Conservation (phyloP, 2,113 vertebrate species). For the Chloroceryle aenea region DNA sequence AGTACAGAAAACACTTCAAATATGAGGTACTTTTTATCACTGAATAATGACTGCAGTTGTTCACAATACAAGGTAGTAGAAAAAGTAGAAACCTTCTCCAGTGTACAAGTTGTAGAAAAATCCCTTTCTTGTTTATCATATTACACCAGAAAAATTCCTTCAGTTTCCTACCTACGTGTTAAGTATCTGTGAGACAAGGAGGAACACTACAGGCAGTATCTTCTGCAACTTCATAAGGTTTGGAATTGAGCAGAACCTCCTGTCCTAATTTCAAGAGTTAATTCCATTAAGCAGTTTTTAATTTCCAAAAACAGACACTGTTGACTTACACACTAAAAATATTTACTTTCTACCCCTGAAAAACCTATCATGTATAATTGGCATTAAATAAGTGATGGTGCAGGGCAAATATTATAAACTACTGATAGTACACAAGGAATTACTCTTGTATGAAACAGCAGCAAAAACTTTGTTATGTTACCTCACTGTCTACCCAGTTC, state of each 20-base stretch:
- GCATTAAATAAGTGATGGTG: not conserved
- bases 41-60: not conserved
- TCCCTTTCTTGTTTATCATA: not conserved
- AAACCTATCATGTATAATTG: not conserved
- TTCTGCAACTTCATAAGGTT: not conserved
- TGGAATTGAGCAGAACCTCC: not conserved
- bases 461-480: not conserved
- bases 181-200: not conserved
- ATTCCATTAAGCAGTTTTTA: not conserved
- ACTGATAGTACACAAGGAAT: not conserved
- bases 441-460: not conserved
- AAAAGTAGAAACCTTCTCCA: not conserved
- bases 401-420: not conserved
- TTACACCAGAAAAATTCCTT: not conserved
- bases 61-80: not conserved
- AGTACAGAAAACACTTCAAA: not conserved
- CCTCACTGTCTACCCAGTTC: not conserved
- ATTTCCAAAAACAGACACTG: conserved; percentile 2
- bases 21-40: not conserved
- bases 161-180: not conserved
- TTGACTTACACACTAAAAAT: not conserved
- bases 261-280: not conserved
- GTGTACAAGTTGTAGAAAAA: not conserved
- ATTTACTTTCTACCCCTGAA: conserved; percentile 28
- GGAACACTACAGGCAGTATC: not conserved